Percentiles rank a stretch among this genome's conserved stretches.
Evolutionary conservation across 1,140 invertebrate genomes (phyloP).

Genomic region (Gonioctena quinquepunctata): DNA sequence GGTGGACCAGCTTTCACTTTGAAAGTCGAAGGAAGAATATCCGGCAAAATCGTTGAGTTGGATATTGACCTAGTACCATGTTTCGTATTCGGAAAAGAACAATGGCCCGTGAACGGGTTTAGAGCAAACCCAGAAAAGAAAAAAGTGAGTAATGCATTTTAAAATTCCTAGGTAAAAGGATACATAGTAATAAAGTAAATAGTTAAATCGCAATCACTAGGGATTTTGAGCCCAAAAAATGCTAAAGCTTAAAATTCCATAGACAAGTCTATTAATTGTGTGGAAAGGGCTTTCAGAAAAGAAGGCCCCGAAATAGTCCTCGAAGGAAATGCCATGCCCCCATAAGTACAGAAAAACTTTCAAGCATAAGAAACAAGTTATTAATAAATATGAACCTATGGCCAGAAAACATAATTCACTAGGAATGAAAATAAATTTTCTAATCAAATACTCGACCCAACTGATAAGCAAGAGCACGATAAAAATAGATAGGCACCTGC

Average conservation of each 20-base stretch:
- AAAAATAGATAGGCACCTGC: too few relatives aligned
- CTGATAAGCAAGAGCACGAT: too few relatives aligned
- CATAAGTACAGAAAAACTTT: too few relatives aligned
- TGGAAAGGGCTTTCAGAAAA: neutral
- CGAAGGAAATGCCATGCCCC: neutral
- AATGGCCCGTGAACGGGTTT: conserved; percentile 36
- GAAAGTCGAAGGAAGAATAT: conserved; percentile 27
- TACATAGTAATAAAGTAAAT: neutral
- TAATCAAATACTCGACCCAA: too few relatives aligned
- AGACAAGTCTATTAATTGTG: neutral
- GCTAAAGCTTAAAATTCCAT: neutral
- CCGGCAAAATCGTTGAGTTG: conserved; percentile 15
- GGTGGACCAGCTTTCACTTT: conserved; percentile 46
- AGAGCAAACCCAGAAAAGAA: conserved; percentile 6
- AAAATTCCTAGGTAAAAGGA: neutral
- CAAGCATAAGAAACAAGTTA: too few relatives aligned
- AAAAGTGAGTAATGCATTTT: too few relatives aligned
- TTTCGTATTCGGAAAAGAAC: conserved; percentile 33
- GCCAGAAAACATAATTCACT: too few relatives aligned
- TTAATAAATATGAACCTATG: too few relatives aligned
- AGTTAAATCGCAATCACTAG: neutral
- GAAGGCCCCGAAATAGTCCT: neutral
- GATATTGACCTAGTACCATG: conserved; percentile 49
- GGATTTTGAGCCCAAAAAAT: neutral
- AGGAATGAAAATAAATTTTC: too few relatives aligned